Conservation (phyloP, 2,797 vertebrate species). For the Periparus ater region DNA sequence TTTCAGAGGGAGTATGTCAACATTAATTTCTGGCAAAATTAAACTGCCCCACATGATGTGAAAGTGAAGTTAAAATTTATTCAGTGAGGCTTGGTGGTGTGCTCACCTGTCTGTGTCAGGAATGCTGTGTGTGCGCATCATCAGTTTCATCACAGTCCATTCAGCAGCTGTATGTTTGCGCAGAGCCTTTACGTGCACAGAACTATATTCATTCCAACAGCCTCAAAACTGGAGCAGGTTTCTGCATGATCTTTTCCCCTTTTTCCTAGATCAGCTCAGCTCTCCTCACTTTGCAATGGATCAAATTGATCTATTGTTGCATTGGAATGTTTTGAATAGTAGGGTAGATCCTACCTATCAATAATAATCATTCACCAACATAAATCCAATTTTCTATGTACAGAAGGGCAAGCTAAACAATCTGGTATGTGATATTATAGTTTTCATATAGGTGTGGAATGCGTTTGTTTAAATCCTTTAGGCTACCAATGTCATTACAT, state of each 20-base stretch:
- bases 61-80: not conserved
- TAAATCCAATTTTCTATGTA: not conserved
- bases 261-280: not conserved
- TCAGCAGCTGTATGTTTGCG: not conserved
- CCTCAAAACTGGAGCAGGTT: not conserved
- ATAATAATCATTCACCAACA: not conserved
- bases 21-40: not conserved
- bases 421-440: not conserved
- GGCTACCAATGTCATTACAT: not conserved
- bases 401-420: not conserved
- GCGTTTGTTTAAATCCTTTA: not conserved
- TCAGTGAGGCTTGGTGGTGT: not conserved
- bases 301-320: not conserved
- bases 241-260: not conserved
- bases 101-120: not conserved
- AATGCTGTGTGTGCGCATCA: not conserved
- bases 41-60: not conserved
- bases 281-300: not conserved
- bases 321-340: not conserved
- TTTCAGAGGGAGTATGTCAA: not conserved
- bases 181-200: not conserved
- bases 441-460: not conserved
- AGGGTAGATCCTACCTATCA: not conserved
- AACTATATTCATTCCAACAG: not conserved
- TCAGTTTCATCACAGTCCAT: not conserved